These are phyloP conservation scores for Acleris laterana DNA, from an alignment of 2,888 invertebrate species.

Conservation along the genomic window DNA sequence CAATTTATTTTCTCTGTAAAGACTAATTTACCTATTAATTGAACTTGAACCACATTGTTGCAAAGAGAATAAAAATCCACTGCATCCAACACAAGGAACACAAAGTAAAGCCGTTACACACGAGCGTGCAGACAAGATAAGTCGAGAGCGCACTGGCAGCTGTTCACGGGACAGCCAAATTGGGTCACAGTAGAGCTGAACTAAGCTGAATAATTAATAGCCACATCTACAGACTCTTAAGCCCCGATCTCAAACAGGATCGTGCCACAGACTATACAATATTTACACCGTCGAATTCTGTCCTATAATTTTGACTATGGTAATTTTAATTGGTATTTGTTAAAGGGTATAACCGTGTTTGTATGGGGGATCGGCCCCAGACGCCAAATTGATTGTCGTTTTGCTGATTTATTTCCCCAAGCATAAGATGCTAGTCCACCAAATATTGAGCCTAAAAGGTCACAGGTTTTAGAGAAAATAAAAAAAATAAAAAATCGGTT, in stretches of 20 bases:
- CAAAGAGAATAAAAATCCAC: not conserved
- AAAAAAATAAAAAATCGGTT: too few relatives aligned
- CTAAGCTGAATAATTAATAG: constrained; percentile 72
- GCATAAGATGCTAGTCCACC: too few relatives aligned
- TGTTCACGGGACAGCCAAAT: constrained; percentile 55
- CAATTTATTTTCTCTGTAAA: too few relatives aligned
- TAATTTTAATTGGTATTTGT: not conserved
- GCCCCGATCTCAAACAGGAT: constrained; percentile 49
- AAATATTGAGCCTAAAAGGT: too few relatives aligned
- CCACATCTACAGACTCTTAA: constrained; percentile 59
- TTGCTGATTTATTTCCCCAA: too few relatives aligned
- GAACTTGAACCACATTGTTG: not conserved
- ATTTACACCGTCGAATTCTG: constrained; percentile 7
- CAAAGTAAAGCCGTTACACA: constrained; percentile 8
- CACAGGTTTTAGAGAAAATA: too few relatives aligned
- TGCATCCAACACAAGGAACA: constrained; percentile 28
- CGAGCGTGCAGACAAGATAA: constrained; percentile 25
- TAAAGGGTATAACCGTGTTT: too few relatives aligned
- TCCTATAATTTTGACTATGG: not conserved
- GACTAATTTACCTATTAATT: too few relatives aligned
- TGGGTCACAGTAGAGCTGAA: constrained; percentile 66
- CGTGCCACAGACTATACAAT: constrained; percentile 44
- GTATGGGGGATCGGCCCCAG: too few relatives aligned
- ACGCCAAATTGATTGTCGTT: too few relatives aligned
- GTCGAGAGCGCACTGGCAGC: constrained; percentile 26